These are phyloP conservation scores for Mactromeris polynyma DNA, from an alignment of 2,888 invertebrate genomes.

Conservation along the genomic window DNA sequence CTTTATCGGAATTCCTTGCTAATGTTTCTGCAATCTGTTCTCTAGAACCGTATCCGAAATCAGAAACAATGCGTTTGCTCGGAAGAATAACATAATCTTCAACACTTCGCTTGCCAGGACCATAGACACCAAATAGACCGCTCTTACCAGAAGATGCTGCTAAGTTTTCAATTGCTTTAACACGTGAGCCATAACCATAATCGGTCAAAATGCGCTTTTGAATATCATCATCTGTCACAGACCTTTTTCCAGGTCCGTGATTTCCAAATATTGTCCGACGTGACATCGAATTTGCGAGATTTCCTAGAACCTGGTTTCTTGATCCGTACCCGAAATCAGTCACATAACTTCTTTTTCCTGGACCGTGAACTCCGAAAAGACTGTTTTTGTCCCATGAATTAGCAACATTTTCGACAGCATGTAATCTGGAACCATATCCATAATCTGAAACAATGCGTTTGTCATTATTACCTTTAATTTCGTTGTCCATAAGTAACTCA, in stretches of 20 bases:
- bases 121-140: constrained; percentile 24
- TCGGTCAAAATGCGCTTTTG: constrained; percentile 17
- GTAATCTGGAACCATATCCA: constrained; percentile 44
- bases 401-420: constrained; percentile 32
- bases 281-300: constrained; percentile 10
- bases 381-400: background rate
- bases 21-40: constrained; percentile 27
- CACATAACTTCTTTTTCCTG: constrained; percentile 22
- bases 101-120: constrained; percentile 27
- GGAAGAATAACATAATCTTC: background rate
- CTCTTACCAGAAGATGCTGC: background rate
- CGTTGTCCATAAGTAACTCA: background rate
- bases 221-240: background rate
- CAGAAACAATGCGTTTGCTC: constrained; percentile 14
- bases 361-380: constrained; percentile 18
- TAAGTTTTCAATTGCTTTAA: constrained; percentile 31
- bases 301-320: background rate
- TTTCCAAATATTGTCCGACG: background rate
- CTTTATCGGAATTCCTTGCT: background rate
- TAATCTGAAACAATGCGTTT: constrained; percentile 29
- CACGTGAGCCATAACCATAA: constrained; percentile 43
- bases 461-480: background rate
- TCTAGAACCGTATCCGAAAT: constrained; percentile 43
- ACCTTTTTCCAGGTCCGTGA: constrained; percentile 33
- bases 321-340: constrained; percentile 26